Evolutionary conservation across 2,113 vertebrate genomes (phyloP), one percentile per base, ranked within the genome.

Genomic region (Climacteris rufus): DNA sequence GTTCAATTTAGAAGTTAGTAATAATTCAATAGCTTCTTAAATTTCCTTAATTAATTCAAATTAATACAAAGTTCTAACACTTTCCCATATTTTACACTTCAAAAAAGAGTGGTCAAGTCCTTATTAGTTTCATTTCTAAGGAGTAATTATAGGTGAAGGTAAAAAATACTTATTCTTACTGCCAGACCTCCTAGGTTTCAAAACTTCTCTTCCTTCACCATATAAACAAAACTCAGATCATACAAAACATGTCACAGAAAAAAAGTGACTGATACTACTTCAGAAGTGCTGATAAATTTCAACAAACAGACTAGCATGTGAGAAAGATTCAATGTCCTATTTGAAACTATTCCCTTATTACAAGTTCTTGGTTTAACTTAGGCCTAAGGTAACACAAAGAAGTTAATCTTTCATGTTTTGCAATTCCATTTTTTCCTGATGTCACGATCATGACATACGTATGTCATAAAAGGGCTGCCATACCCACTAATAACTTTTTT

Each of bases 251-350:
- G 23, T 42, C 1, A 85, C 6, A 39, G 19, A 31, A 80, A 81
- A 53, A 84, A 85, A 40, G 44, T 40, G 33, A 68, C 12, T 14
- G 19, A 44, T 11, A 31, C 15, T 40, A 23, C 12, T 72, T 76
- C 3, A 65, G 40, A 80, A 72, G 7, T 40, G 15, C 12, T 2
- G 0, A 1, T 8, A 76, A 80, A 20, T 53, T 76, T 60, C 57
- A 76, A 47, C 15, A 52, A 33, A 47, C 23, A 77, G 39, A 65
- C 6, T 65, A 9, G 8, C 12, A 56, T 0, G 0, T 1, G 2
- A 37, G 30, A 85, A 13, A 37, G n/a, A 80, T 45, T 68, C 17
- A 76, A 54, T 44, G 30, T 15, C 22, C 6, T 53, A 53, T 33
- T 1, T 59, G 10, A 57, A 53, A 70, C 27, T 5, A n/a, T 68